Evolutionary conservation across 2,888 invertebrate species (phyloP), one percentile per base, ranked within the genome.

Genomic region (Neoitamus cyanurus): DNA sequence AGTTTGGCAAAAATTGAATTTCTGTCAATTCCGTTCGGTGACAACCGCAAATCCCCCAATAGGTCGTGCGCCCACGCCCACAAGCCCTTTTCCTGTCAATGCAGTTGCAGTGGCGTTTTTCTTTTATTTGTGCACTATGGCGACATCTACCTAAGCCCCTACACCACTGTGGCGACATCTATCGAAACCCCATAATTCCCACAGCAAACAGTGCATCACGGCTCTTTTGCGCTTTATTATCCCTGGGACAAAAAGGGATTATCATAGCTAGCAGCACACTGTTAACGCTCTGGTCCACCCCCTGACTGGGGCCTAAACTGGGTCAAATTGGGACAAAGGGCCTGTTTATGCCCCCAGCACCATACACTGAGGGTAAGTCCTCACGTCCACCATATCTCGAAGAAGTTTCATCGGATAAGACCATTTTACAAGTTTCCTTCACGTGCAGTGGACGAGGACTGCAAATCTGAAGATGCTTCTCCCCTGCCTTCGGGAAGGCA

Each of bases 381-480:
- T 58, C 58, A 58, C 58, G 58, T 58, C 58, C 58, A 15, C 58
- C 20, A 58, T 58, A 58, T 58, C 58, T 58, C 25, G 58, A 20
- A 20, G 58, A 58, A 6, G 15, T 58, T 58, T 58, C 58, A 58
- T 58, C 25, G 58, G 58, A 58, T 58, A 58, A 58, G 25, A 9
- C 58, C 58, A 58, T 58, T 58, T 58, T 58, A 58, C 15, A 58
- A 58, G 58, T 58, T 58, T 58, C 58, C 58, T 58, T 58, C 58
- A 20, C 58, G 58, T 58, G 11, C 25, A 25, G 15, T 58, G 58
- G 58, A 58, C 25, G 15, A 6, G 58, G 25, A 58, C 58, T 58
- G 58, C 20, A 58, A 58, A 58, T 58, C 58, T 20, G 20, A 58
- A 58, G 58, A 58, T 20, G 58, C 25, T 20, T 20, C 6, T 9